Base-by-base conservation (phyloP, 2,888 invertebrate species). In the Heliconius erato region DNA sequence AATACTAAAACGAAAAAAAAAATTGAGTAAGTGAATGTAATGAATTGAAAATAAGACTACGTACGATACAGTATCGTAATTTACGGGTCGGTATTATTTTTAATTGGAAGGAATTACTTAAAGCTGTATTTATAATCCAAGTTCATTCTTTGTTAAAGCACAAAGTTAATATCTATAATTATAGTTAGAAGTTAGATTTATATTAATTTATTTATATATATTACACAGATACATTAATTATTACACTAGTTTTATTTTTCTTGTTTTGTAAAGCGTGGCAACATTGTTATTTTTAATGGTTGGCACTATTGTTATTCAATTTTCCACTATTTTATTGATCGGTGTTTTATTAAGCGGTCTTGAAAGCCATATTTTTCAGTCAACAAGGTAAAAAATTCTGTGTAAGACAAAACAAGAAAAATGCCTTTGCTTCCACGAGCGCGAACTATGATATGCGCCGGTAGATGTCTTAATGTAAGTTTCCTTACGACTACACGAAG, bases 401-500 rank as follows among this genome's bases (percentile, higher is more conserved):
- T 26, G 40, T 44, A 44, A 59, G 69, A 40, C 63, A 14, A 65
- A 77, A 79, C 54, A n/a, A 67, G 49, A 40, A 67, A 32, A 78
- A 84, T 84, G 84, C 74, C 82, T 28, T 54, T 82, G 63, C 19
- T 84, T 54, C 80, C 72, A 68, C 49, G 49, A 26, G 65, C 77
- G 28, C 74, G 69, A 28, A 84, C 80, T 28, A 11, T 84, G 26
- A 67, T 84, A 71, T 72, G 49, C 59, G 71, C 44, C 19, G 76
- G 80, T 40, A 84, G 79, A 81, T 26, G 68, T 35, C 71, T 63
- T 19, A 79, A 65, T 28, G 26, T 63, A 32, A 59, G 35, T 81
- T 83, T 84, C 44, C 79, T 76, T 49, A 81, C 72, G 49, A 81
- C 67, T 63, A 74, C 74, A 44, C 80, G 94, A 85, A 91, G 89